Evolutionary conservation across 2,113 vertebrate genomes (phyloP).

Genomic region (Pungitius pungitius): DNA sequence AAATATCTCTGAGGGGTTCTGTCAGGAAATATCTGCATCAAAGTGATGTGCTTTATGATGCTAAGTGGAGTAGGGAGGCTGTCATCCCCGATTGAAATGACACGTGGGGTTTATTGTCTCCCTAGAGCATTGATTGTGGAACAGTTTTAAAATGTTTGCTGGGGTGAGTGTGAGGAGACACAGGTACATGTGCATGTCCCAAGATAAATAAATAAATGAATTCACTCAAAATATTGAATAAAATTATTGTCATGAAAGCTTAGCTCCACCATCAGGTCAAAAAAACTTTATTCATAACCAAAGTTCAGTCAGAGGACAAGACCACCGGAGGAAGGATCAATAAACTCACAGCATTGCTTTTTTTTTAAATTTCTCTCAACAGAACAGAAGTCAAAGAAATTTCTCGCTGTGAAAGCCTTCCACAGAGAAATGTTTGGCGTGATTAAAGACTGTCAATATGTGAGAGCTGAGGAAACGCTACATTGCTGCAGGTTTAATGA

Average conservation of each 20-base stretch:
- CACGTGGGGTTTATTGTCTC: conserved; percentile 60
- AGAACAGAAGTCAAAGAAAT: background rate
- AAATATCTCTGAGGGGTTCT: conserved; percentile 33
- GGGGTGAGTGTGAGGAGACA: conserved; percentile 23
- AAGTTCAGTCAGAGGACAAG: background rate
- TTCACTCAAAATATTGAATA: conserved; percentile 21
- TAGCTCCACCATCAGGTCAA: background rate
- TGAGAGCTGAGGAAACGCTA: background rate
- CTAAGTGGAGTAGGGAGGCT: conserved; percentile 53
- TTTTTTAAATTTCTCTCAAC: background rate
- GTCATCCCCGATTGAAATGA: conserved; percentile 63
- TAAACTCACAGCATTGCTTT: background rate
- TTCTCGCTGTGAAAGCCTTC: conserved; percentile 4
- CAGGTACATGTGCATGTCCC: background rate
- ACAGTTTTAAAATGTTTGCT: conserved; percentile 49
- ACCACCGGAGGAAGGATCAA: conserved; percentile 13
- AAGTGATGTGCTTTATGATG: conserved; percentile 57
- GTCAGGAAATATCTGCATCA: conserved; percentile 52
- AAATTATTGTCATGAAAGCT: conserved; percentile 33
- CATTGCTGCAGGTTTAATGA: conserved; percentile 18
- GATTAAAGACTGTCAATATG: conserved; percentile 29
- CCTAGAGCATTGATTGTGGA: conserved; percentile 59
- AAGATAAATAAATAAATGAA: conserved; percentile 3
- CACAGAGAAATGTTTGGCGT: conserved; percentile 30
- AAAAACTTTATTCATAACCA: background rate